Evolutionary conservation across 2,797 vertebrate species (phyloP).

Genomic region (Sebastes itinus): DNA sequence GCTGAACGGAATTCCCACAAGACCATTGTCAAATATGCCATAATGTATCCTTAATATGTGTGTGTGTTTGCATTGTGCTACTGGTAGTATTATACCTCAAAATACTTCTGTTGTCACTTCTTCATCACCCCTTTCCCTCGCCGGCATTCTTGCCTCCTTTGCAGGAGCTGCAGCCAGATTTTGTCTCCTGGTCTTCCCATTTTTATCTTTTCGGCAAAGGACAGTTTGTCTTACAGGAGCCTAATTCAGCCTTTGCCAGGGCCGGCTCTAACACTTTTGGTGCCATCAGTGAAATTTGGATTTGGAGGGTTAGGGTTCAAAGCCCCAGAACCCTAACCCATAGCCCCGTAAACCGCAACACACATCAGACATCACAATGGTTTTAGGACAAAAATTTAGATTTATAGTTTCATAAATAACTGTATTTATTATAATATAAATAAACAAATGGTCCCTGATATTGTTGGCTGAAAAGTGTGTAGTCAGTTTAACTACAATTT

Average conservation of each 20-base stretch:
- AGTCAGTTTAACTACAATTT: too few relatives aligned
- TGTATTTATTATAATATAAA: too few relatives aligned
- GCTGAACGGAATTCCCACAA: neutral
- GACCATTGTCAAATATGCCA: neutral
- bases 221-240: neutral
- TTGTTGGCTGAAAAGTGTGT: too few relatives aligned
- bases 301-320: too few relatives aligned
- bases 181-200: neutral
- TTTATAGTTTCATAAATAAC: too few relatives aligned
- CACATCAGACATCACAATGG: too few relatives aligned
- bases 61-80: neutral
- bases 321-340: too few relatives aligned
- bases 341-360: too few relatives aligned
- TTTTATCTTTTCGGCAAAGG: constrained; percentile 29
- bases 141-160: neutral
- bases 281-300: too few relatives aligned
- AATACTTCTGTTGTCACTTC: neutral
- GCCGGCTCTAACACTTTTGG: rapidly evolving
- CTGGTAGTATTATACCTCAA: neutral
- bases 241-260: neutral
- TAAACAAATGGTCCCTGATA: too few relatives aligned
- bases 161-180: neutral
- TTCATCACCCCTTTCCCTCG: neutral
- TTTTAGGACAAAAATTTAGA: rapidly evolving
- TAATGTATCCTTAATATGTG: neutral